Base-by-base conservation (phyloP, 2,888 invertebrate species). In the Aphodius sticticus region DNA sequence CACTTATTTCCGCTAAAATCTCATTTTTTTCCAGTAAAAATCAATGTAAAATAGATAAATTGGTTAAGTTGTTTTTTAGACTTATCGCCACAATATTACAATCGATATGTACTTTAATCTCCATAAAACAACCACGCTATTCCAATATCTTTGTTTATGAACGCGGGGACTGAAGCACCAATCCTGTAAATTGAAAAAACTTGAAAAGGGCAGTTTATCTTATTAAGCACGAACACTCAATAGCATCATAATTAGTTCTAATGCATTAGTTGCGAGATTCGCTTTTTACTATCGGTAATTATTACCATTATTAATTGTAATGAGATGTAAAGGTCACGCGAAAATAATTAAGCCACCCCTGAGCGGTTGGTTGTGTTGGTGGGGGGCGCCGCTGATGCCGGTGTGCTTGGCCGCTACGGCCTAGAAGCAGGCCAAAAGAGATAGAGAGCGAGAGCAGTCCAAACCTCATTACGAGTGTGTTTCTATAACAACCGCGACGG, bases 401-500 rank as follows among this genome's bases (percentile, higher is more conserved):
- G 53, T 53, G 53, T 53, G 12, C 4, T 53, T 53, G 53, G 53
- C 53, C 53, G 53, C 53, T 53, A 12, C 9, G 53, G 53, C 53
- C 53, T 53, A 53, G 53, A 53, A 53, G 53, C 9, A 7, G 53
- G 53, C 53, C 53, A 53, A 53, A 53, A 53, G 53, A 53, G 53
- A 53, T 53, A 53, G 53, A 53, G 53, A 7, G 12, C 53, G 80
- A 80, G 80, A 78, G 82, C 82, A 81, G 82, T 82, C 83, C 84
- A 85, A 86, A 85, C 85, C 85, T 86, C 86, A 86, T 86, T 86
- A 86, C 84, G 84, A 85, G 84, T 86, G 53, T 53, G 86, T 86
- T 86, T 86, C 86, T 86, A 86, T 86, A 86, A 86, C 86, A 86
- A 86, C 86, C 85, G 82, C 85, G 85, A 85, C 53, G 7, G 53